Percentiles rank a stretch among this genome's conserved stretches.
Evolutionary conservation across 2,888 invertebrate genomes (phyloP).

Genomic region (Sphaerophoria rueppellii): DNA sequence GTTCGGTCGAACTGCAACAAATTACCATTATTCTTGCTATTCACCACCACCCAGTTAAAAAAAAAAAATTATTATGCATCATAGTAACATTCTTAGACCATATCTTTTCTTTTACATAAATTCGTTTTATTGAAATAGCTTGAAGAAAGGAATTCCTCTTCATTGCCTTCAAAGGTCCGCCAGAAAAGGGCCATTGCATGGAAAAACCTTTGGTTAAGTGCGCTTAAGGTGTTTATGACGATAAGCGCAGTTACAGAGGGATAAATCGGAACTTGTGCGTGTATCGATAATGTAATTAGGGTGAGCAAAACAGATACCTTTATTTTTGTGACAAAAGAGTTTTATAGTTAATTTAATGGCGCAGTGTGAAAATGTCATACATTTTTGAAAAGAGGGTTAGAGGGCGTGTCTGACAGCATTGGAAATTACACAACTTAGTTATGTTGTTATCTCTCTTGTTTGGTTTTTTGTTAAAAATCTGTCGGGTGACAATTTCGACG

Average conservation of each 20-base stretch:
- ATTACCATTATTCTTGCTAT: conserved; percentile 55
- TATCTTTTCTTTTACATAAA: background rate
- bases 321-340: no score
- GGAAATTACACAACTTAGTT: no score
- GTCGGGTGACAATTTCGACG: no score
- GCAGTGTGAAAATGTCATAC: no score
- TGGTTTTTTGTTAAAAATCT: no score
- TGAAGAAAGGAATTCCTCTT: conserved; percentile 16
- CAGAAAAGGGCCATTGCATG: background rate
- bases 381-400: no score
- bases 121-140: conserved; percentile 29
- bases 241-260: conserved; percentile 11
- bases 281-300: no score
- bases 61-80: conserved; percentile 18
- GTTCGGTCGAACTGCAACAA: conserved; percentile 50
- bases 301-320: no score
- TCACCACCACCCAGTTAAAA: conserved; percentile 39
- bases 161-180: conserved; percentile 21
- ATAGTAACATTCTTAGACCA: background rate
- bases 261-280: background rate
- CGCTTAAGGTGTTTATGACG: conserved; percentile 55
- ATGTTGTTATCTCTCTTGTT: no score
- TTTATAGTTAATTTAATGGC: no score
- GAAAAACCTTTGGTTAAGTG: conserved; percentile 14
- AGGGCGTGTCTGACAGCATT: no score